A percentile compares a stretch with the other conserved stretches of the same genome.
These are phyloP conservation scores for Lepus americanus DNA, from an alignment of 2,113 vertebrate species.

Conservation along the genomic window DNA sequence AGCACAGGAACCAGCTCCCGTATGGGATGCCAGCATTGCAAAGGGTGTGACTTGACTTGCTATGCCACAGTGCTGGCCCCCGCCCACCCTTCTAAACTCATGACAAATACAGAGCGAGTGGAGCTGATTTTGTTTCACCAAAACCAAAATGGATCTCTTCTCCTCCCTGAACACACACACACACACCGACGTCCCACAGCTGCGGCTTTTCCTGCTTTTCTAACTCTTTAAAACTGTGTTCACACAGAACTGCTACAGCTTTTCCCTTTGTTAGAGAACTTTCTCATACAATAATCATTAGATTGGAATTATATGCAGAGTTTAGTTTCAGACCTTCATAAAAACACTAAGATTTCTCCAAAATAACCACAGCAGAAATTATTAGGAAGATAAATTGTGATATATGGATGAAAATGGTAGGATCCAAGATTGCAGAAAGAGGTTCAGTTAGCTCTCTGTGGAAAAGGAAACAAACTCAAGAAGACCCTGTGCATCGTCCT, in stretches of 20 bases:
- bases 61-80: too few species aligned
- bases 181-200: neutral
- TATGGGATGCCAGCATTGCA: too few species aligned
- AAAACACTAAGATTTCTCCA: constrained; percentile 40
- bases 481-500: neutral
- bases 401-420: neutral
- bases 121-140: constrained; percentile 54
- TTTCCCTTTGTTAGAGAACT: neutral
- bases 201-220: neutral
- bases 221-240: constrained; percentile 25
- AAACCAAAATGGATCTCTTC: neutral
- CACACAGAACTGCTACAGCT: neutral
- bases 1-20: too few species aligned
- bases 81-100: constrained; percentile 19
- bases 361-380: constrained; percentile 11
- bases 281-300: neutral
- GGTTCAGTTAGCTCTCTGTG: neutral
- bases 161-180: neutral
- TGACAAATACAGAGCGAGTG: neutral
- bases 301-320: neutral
- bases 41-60: too few species aligned
- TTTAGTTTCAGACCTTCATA: constrained; percentile 28
- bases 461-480: constrained; percentile 42
- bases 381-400: neutral
- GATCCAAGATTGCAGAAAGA: neutral